phyloP scores from a whole-genome alignment of 2,113 vertebrate genomes.

The Scalopus aquaticus region DNA sequence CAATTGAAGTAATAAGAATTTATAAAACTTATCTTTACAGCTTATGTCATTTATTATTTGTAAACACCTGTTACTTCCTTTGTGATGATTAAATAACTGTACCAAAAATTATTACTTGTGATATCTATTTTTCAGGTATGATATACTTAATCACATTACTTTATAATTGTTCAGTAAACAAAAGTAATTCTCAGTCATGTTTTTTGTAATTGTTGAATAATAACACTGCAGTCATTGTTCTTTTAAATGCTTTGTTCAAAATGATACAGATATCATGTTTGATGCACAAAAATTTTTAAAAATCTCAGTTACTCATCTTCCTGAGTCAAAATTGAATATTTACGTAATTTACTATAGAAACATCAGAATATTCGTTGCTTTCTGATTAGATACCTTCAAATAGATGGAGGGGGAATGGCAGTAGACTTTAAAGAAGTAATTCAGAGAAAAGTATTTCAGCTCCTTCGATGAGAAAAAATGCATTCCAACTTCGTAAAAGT shows the following conservation, averaged over 20 bases:
- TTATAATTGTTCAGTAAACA: constrained; percentile 9
- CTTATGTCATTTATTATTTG: neutral
- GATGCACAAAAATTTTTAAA: neutral
- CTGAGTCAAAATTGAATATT: neutral
- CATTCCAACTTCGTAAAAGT: neutral
- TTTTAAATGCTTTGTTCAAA: constrained; percentile 30
- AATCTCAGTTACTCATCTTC: constrained; percentile 9
- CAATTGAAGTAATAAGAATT: neutral
- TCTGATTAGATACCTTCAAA: neutral
- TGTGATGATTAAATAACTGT: neutral
- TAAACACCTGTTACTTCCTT: neutral
- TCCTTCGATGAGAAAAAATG: neutral
- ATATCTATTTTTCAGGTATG: neutral
- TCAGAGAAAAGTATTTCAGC: neutral
- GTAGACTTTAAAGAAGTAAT: neutral
- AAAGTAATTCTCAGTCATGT: neutral
- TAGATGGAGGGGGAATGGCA: neutral
- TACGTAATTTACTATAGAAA: neutral
- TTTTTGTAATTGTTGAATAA: neutral
- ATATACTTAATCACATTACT: neutral
- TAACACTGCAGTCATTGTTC: neutral
- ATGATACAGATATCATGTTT: neutral
- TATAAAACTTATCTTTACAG: neutral
- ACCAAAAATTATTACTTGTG: too few species aligned
- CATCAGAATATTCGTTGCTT: neutral